Conservation (phyloP, 2,888 invertebrate species). For the Tetragonisca angustula region DNA sequence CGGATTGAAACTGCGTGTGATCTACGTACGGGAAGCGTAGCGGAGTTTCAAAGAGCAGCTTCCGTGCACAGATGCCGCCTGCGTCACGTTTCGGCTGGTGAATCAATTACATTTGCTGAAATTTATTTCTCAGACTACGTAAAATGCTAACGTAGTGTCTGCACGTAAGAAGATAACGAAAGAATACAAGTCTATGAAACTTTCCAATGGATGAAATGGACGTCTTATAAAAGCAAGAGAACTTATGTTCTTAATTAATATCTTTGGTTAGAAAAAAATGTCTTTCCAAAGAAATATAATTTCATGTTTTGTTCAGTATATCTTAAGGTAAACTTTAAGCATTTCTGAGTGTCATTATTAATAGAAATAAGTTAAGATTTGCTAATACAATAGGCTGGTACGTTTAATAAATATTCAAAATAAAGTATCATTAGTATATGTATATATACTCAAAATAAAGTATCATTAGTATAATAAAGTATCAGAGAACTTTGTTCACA, state of each 20-base stretch:
- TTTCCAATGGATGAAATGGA: neutral
- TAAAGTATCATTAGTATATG: neutral
- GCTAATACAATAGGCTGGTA: slow-evolving; percentile 31
- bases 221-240: neutral
- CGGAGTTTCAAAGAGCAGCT: slow-evolving; percentile 21
- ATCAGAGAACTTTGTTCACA: neutral
- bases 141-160: neutral
- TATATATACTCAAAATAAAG: neutral
- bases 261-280: neutral
- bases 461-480: too few species aligned
- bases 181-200: neutral
- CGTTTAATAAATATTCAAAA: slow-evolving; percentile 16
- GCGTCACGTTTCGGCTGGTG: slow-evolving; percentile 6
- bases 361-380: slow-evolving; percentile 41
- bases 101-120: neutral
- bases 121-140: neutral
- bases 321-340: neutral
- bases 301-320: neutral
- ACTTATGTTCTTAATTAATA: neutral
- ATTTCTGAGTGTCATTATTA: slow-evolving; percentile 38
- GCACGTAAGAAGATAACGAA: rapidly evolving
- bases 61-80: slow-evolving; percentile 58
- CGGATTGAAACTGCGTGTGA: slow-evolving; percentile 10
- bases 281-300: neutral
- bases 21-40: slow-evolving; percentile 3